These are phyloP conservation scores for Cladorhizidae sp. DNA, from an alignment of 37 sponge, comb jelly and placozoan genomes.

Conservation along the genomic window DNA sequence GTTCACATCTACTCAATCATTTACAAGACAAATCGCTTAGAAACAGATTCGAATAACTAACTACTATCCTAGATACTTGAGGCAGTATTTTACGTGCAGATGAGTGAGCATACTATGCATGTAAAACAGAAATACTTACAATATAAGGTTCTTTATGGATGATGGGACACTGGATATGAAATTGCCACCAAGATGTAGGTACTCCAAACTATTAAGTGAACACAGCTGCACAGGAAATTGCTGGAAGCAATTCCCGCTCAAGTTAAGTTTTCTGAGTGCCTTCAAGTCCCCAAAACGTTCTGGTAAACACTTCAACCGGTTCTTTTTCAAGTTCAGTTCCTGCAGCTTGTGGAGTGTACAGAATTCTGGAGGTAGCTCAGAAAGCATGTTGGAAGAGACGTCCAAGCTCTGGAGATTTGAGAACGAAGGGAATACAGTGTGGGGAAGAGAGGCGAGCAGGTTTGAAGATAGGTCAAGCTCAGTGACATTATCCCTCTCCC, in stretches of 20 bases:
- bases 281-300: conserved; percentile 3
- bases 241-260: conserved; percentile 2
- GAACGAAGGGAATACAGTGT: not conserved
- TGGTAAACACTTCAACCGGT: conserved; percentile 5
- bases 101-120: no score
- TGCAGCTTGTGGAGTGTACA: not conserved
- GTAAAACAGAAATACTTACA: not conserved
- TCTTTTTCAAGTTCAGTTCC: not conserved
- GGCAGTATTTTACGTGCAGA: no score
- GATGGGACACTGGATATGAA: not conserved
- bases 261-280: not conserved
- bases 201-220: not conserved
- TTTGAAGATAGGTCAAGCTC: conserved; percentile 7
- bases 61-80: no score
- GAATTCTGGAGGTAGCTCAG: not conserved
- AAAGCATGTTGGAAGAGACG: not conserved
- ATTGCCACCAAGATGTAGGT: conserved; percentile 1
- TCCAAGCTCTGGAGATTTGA: not conserved
- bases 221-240: conserved; percentile 8
- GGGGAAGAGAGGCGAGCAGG: not conserved
- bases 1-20: no score
- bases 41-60: no score
- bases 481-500: not conserved
- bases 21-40: no score
- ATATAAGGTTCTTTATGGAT: not conserved